These are phyloP conservation scores for Chaenogobius annularis DNA, from an alignment of 2,113 vertebrate species.

Conservation along the genomic window DNA sequence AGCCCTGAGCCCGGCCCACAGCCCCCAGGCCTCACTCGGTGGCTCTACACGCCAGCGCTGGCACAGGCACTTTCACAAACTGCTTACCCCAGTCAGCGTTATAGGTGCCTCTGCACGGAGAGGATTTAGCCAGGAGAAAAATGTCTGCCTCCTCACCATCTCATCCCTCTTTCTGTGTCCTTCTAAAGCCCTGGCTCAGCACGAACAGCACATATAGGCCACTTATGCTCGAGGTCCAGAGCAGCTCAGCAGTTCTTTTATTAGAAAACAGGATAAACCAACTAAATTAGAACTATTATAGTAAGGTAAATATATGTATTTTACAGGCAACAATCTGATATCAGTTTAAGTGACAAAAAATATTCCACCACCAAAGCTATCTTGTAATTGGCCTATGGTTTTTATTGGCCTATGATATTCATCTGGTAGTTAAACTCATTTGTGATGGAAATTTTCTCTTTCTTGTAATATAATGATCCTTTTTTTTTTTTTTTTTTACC, in stretches of 20 bases:
- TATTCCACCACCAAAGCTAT: background rate
- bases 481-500: too few species aligned
- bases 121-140: conserved; percentile 65
- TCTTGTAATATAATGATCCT: too few species aligned
- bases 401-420: background rate
- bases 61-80: conserved; percentile 48
- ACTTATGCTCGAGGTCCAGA: conserved; percentile 26
- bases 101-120: conserved; percentile 32
- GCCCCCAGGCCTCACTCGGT: conserved; percentile 24
- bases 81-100: conserved; percentile 64
- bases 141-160: conserved; percentile 46
- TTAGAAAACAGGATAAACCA: conserved; percentile 7
- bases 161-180: conserved; percentile 62
- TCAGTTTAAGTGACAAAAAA: background rate
- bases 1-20: conserved; percentile 48
- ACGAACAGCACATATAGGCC: conserved; percentile 62
- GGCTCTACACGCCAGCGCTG: conserved; percentile 12
- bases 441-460: background rate
- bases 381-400: background rate
- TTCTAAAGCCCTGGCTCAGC: conserved; percentile 66
- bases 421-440: background rate
- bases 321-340: background rate
- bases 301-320: background rate
- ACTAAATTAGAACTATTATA: background rate
- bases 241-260: conserved; percentile 15